phyloP scores from a whole-genome alignment of 1,140 invertebrate genomes.

The Drosophila gunungcola region DNA sequence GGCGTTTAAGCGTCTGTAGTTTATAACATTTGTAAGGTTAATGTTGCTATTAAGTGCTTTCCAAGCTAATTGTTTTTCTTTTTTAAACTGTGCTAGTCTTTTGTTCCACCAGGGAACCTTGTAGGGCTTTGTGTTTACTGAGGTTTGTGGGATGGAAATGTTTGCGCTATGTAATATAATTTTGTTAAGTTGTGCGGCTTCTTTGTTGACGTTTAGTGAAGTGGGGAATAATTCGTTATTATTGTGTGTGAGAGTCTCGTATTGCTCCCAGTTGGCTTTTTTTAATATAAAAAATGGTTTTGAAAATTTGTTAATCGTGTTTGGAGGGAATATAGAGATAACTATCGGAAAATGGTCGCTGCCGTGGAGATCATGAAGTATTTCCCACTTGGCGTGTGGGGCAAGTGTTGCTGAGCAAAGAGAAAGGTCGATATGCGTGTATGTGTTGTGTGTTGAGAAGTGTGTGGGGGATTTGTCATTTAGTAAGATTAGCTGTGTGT shows the following conservation, averaged over 20 bases:
- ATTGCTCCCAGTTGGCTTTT: slow-evolving; percentile 17
- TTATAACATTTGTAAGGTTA: slow-evolving; percentile 9
- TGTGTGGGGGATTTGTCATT: too few relatives aligned
- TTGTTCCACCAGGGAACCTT: too few relatives aligned
- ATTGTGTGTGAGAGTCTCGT: background rate
- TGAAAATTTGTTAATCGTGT: slow-evolving; percentile 5
- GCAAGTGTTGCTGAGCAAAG: too few relatives aligned
- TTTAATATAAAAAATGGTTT: slow-evolving; percentile 19
- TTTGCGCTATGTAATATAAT: background rate
- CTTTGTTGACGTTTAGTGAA: slow-evolving; percentile 9
- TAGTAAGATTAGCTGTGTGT: too few relatives aligned
- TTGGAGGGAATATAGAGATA: background rate
- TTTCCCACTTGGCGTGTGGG: too few relatives aligned
- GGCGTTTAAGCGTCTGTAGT: slow-evolving; percentile 6
- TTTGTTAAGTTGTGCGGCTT: slow-evolving; percentile 1
- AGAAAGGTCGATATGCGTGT: too few relatives aligned
- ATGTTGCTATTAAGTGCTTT: background rate
- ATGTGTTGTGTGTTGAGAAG: too few relatives aligned
- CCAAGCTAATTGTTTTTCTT: slow-evolving; percentile 15
- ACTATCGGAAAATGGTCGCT: slow-evolving; percentile 15
- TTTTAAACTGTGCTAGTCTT: too few relatives aligned
- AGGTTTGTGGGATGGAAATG: background rate
- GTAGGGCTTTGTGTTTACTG: too few relatives aligned
- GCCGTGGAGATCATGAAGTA: slow-evolving; percentile 7
- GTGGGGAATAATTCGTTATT: slow-evolving; percentile 1